These are phyloP conservation scores for Syngnathoides biaculeatus DNA, from an alignment of 2,113 vertebrate genomes.

Conservation along the genomic window DNA sequence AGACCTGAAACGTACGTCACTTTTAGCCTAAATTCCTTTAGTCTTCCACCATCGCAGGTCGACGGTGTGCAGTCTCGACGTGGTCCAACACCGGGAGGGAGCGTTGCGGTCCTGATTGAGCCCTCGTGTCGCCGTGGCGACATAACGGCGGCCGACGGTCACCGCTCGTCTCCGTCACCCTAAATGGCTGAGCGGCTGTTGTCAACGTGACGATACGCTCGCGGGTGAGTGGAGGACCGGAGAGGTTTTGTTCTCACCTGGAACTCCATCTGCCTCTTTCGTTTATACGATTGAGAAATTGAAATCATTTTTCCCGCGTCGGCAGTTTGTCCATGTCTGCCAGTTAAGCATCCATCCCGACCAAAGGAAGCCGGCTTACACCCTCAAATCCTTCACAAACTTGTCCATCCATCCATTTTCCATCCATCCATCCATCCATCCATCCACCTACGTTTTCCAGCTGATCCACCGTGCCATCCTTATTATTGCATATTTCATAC, in stretches of 20 bases:
- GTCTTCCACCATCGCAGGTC: conserved; percentile 26
- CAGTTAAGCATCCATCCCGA: not conserved
- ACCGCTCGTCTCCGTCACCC: conserved; percentile 61
- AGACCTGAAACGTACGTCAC: conserved; percentile 17
- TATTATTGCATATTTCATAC: no score
- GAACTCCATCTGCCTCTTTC: conserved; percentile 44
- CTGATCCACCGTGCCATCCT: no score
- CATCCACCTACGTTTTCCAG: no score
- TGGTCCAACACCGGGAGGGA: no score
- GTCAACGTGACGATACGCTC: conserved; percentile 49
- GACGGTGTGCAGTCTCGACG: conserved; percentile 36
- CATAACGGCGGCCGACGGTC: conserved; percentile 54
- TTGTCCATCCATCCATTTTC: no score
- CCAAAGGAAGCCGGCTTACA: no score
- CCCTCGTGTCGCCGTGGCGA: conserved; percentile 60
- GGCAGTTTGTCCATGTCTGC: not conserved
- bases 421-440: no score
- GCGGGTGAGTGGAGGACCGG: conserved; percentile 37
- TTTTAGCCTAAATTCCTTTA: conserved; percentile 32
- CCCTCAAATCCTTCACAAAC: not conserved
- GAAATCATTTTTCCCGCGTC: not conserved
- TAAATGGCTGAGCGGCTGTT: conserved; percentile 38
- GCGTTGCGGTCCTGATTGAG: conserved; percentile 57
- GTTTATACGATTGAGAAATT: conserved; percentile 12
- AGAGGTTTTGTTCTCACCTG: conserved; percentile 57